These are phyloP conservation scores for Paedocypris sp. DNA, from an alignment of 2,113 vertebrate genomes.

Conservation along the genomic window DNA sequence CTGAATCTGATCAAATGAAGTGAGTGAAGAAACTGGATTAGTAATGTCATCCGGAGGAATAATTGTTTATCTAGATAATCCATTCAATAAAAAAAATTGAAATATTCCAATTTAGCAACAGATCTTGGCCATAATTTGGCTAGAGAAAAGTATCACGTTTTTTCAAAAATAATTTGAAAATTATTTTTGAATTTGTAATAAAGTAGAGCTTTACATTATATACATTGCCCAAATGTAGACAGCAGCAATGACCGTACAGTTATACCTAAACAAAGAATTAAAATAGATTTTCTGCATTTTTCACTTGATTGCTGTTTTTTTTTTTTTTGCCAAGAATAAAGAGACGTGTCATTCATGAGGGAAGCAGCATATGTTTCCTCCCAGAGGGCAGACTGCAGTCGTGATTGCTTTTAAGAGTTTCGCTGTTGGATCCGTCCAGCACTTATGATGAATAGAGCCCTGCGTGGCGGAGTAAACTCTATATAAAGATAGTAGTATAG, in stretches of 20 bases:
- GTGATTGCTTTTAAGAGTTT: not conserved
- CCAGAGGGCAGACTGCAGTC: not conserved
- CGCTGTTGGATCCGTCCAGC: not conserved
- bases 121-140: no score
- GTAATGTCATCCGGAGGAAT: slow-evolving; percentile 1
- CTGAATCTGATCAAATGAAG: slow-evolving; percentile 12
- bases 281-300: slow-evolving; percentile 15
- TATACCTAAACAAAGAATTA: slow-evolving; percentile 26
- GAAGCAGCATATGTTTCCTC: not conserved
- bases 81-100: no score
- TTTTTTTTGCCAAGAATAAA: slow-evolving; percentile 22
- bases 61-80: no score
- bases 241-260: slow-evolving; percentile 9
- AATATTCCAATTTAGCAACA: no score
- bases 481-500: not conserved
- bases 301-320: slow-evolving; percentile 20
- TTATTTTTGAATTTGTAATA: slow-evolving; percentile 1
- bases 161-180: slow-evolving; percentile 5
- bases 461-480: not conserved
- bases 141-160: no score
- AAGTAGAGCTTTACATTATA: slow-evolving; percentile 28
- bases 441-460: not conserved
- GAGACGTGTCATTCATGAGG: slow-evolving; percentile 6
- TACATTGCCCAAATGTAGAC: slow-evolving; percentile 19
- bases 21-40: slow-evolving; percentile 27